phyloP scores from a whole-genome alignment of 2,113 vertebrate genomes.

The Cettia cetti region DNA sequence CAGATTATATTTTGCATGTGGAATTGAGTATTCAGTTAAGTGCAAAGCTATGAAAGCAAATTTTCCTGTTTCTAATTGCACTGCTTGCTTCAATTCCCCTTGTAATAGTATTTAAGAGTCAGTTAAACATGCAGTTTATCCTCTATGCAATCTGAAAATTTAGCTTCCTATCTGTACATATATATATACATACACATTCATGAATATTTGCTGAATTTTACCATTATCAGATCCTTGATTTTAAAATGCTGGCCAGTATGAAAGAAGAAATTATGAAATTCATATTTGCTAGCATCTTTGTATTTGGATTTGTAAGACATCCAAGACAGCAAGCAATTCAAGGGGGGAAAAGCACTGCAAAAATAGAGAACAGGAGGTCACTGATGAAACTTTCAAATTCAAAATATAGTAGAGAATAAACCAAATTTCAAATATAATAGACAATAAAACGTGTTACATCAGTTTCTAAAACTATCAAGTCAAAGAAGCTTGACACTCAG shows the following conservation, averaged over 20 bases:
- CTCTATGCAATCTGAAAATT: slow-evolving; percentile 43
- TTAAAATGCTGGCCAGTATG: neutral
- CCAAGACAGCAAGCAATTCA: slow-evolving; percentile 19
- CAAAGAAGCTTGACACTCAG: slow-evolving; percentile 31
- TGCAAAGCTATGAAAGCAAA: slow-evolving; percentile 16
- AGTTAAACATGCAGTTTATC: slow-evolving; percentile 59
- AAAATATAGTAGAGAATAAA: neutral
- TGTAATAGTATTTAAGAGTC: slow-evolving; percentile 64
- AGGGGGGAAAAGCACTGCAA: neutral
- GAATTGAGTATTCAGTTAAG: slow-evolving; percentile 60
- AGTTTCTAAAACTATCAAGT: slow-evolving; percentile 37
- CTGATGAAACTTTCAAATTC: slow-evolving; percentile 51
- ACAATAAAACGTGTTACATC: slow-evolving; percentile 27
- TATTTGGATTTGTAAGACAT: slow-evolving; percentile 30
- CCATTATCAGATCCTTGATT: neutral
- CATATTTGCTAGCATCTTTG: slow-evolving; percentile 4
- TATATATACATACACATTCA: neutral
- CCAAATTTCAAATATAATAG: slow-evolving; percentile 1
- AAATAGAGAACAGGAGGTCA: slow-evolving; percentile 24
- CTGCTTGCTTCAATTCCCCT: slow-evolving; percentile 53
- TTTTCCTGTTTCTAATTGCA: slow-evolving; percentile 67
- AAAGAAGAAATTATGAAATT: slow-evolving; percentile 33
- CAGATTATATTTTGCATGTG: slow-evolving; percentile 28
- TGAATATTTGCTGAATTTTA: slow-evolving; percentile 29
- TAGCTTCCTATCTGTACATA: neutral